Conservation (phyloP, 1,140 invertebrate species). For the Helicoverpa zea region DNA sequence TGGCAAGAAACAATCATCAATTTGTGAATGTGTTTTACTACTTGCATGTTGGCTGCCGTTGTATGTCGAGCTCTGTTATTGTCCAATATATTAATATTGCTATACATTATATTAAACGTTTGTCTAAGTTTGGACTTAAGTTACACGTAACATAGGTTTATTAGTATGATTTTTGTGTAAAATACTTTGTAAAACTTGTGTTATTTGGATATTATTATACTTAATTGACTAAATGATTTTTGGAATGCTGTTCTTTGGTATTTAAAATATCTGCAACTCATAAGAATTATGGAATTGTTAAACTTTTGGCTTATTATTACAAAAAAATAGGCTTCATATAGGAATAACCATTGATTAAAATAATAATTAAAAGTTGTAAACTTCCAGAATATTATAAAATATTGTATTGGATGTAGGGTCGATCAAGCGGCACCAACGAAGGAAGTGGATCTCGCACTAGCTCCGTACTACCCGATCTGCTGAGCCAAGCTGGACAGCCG, state of each 20-base stretch:
- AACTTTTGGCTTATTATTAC: too few species aligned
- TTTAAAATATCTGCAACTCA: background rate
- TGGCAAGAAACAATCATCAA: constrained; percentile 67
- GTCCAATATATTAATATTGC: constrained; percentile 57
- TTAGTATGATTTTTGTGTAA: constrained; percentile 25
- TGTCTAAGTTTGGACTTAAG: background rate
- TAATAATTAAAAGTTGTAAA: background rate
- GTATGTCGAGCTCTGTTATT: constrained; percentile 77
- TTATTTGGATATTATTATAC: constrained; percentile 10
- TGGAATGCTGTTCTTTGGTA: constrained; percentile 14
- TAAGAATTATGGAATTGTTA: too few species aligned
- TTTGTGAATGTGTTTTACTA: constrained; percentile 79
- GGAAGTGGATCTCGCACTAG: constrained; percentile 92
- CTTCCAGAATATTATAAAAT: constrained; percentile 22
- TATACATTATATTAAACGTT: constrained; percentile 43
- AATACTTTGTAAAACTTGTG: constrained; percentile 35
- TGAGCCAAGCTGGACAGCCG: constrained; percentile 94
- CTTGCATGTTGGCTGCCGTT: constrained; percentile 81
- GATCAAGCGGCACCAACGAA: constrained; percentile 89
- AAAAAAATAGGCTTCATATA: too few species aligned
- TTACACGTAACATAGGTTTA: background rate
- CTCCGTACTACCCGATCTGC: constrained; percentile 97
- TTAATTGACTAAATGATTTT: constrained; percentile 3
- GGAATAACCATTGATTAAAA: background rate
- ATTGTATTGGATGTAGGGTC: constrained; percentile 67